These are phyloP conservation scores for Artibeus jamaicensis DNA, from an alignment of 2,797 vertebrate species.

Conservation along the genomic window DNA sequence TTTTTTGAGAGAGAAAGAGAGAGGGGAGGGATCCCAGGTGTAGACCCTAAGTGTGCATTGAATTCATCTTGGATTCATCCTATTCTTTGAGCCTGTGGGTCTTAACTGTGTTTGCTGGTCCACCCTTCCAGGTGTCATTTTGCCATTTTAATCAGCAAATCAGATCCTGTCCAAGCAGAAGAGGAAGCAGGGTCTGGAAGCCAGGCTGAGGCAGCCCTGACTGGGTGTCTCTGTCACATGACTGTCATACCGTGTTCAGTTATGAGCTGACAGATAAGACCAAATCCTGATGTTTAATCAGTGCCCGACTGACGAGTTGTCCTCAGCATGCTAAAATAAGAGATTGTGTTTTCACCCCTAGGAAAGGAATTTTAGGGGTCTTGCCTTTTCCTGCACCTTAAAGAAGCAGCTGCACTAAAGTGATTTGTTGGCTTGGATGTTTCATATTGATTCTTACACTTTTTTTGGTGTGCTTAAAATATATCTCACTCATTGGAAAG, in stretches of 20 bases:
- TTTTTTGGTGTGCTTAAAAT: neutral
- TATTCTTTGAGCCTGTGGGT: neutral
- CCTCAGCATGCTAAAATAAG: neutral
- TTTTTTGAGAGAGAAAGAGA: neutral
- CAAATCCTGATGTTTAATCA: neutral
- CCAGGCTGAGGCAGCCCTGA: neutral
- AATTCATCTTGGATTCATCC: neutral
- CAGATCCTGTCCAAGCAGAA: neutral
- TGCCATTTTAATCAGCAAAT: slow-evolving; percentile 16
- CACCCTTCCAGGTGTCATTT: neutral
- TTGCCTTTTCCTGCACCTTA: neutral
- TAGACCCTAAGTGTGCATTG: neutral
- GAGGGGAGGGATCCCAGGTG: neutral
- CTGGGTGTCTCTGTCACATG: neutral
- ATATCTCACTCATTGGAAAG: neutral
- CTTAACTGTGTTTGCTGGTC: neutral
- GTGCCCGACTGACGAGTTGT: neutral
- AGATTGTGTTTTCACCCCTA: neutral
- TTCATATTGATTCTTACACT: neutral
- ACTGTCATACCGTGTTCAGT: neutral
- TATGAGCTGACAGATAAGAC: neutral
- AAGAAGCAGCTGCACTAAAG: neutral
- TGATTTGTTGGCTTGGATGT: neutral
- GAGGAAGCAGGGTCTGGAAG: neutral
- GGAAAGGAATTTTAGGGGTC: neutral